Base-by-base conservation (phyloP, 2,888 invertebrate species). In the Dioctria linearis region DNA sequence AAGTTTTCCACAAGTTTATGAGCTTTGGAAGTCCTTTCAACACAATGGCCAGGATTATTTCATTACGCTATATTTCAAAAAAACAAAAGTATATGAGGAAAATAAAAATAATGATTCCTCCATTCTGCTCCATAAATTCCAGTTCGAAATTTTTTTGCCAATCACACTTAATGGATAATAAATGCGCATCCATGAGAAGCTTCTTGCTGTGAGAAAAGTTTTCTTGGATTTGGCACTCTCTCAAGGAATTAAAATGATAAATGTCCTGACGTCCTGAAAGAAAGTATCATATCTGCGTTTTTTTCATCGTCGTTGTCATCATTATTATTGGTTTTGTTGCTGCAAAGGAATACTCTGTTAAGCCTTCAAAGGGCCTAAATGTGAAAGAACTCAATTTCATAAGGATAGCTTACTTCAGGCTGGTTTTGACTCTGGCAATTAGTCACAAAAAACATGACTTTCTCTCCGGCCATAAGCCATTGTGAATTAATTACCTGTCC, bases 81-180 rank as follows among this genome's bases (percentile, higher is more conserved):
- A 51, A 37, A 37, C 37, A 11, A n/a, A n/a, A n/a, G n/a, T n/a
- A n/a, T n/a, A n/a, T n/a, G n/a, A 39, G 51, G 49, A n/a, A 4
- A 11, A 11, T 1, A 54, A 11, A 54, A 54, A 54, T 11, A 54
- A 11, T 3, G 4, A 54, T 3, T 11, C 3, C 11, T 11, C 54
- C 11, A 11, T 54, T 51, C 51, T 39, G 39, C 37, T 69, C 69
- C 49, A 69, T 51, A 49, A 5, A 54, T 13, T 46, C 51, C 37
- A 25, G 51, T 39, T 49, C 11, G 39, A 51, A 39, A 25, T 51
- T 42, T 51, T 51, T 51, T 49, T 37, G 51, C 69, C 69, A 69
- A 69, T 69, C 69, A 69, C 43, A 46, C 11, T 69, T 51, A 69
- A 69, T 51, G 69, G 69, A 25, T 69, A 69, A 69, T 69, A 69